Evolutionary conservation across 2,797 vertebrate genomes (phyloP).

Genomic region (Brachyalestes nurse): DNA sequence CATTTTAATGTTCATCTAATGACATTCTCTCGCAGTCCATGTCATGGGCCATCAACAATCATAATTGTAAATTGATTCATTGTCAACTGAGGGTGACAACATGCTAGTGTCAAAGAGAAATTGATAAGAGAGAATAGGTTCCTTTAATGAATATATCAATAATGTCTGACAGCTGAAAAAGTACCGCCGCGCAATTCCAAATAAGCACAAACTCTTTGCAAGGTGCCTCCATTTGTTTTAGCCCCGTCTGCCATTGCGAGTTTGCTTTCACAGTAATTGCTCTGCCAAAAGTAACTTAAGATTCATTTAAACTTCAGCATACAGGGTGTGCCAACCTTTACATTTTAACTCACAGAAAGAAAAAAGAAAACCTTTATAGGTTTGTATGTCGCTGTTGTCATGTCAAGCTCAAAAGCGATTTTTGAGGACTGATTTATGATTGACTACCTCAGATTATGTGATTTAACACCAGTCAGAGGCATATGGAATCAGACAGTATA

Average conservation of each 20-base stretch:
- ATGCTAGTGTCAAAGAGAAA: conserved; percentile 79
- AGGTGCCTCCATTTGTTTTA: conserved; percentile 77
- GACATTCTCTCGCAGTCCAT: conserved; percentile 83
- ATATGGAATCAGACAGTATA: neutral
- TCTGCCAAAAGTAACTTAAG: conserved; percentile 55
- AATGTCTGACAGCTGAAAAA: conserved; percentile 85
- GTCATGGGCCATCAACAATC: conserved; percentile 88
- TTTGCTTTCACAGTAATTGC: conserved; percentile 55
- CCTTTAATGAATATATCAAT: conserved; percentile 88
- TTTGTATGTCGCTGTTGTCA: too few relatives aligned
- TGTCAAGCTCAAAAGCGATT: neutral
- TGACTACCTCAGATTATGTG: neutral
- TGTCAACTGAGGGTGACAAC: conserved; percentile 84
- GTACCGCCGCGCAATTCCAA: conserved; percentile 78
- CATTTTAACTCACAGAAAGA: conserved; percentile 13
- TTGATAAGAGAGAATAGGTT: conserved; percentile 77
- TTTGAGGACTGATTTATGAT: neutral
- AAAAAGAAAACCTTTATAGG: neutral
- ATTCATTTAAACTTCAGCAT: conserved; percentile 35
- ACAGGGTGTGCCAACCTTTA: neutral
- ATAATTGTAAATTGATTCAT: conserved; percentile 89
- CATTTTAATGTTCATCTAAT: conserved; percentile 88
- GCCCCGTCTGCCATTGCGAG: conserved; percentile 59
- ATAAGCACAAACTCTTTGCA: conserved; percentile 78
- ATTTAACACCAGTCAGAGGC: neutral